Evolutionary conservation across 2,113 vertebrate genomes (phyloP), one percentile per base, ranked within the genome.

Genomic region (Gasterosteus nipponicus): DNA sequence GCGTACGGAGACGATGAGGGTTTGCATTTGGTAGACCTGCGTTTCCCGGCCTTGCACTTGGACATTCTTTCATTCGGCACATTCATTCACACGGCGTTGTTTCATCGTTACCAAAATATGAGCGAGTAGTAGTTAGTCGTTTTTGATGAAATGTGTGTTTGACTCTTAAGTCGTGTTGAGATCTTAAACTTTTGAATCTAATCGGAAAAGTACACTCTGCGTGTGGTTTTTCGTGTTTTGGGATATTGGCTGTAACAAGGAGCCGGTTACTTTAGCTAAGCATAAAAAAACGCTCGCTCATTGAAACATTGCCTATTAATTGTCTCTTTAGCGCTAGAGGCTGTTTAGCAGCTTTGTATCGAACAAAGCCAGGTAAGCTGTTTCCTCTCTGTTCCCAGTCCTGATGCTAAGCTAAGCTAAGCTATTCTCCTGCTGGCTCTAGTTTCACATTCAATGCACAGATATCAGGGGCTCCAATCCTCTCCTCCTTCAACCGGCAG

Each of bases 61-160:
- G 58, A 59, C 58, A 26, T 53, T 53, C 38, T 38, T 71, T 77
- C 46, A 42, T 70, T 56, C 26, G 70, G 83, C 75, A 84, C 80
- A 84, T 71, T 74, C 7, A 73, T 22, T 26, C 26, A n/a, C 64
- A 63, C 68, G 12, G 39, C 70, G 46, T 73, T 15, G 15, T 41
- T 69, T 77, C 53, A 69, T 54, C 63, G 53, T 22, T n/a, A 57
- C 81, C 67, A 67, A 69, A 57, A 77, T 22, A 42, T 70, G 56
- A 78, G 35, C 66, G 57, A 82, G 3, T 67, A 72, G 73, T 42
- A 61, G 62, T 65, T 29, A 33, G 42, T 58, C 14, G 58, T 73
- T 72, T 62, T 72, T 62, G 4, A 26, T 47, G 11, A 47, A 61
- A 19, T 57, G 31, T 67, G 47, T 64, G n/a, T 59, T 56, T 78